phyloP scores from a whole-genome alignment of 2,797 vertebrate genomes.

The Borostomias antarcticus region DNA sequence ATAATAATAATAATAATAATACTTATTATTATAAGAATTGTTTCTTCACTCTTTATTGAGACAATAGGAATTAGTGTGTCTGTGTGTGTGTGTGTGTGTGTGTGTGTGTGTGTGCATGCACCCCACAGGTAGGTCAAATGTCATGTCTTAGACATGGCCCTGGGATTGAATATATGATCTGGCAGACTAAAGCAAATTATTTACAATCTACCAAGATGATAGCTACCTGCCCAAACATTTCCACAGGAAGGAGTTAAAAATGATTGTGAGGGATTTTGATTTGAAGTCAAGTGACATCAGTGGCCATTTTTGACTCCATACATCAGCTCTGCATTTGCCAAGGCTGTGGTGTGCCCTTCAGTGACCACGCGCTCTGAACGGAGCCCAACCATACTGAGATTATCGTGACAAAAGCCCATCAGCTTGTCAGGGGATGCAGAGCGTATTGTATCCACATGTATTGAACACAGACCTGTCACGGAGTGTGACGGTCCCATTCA shows the following conservation, averaged over 20 bases:
- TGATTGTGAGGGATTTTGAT: not conserved
- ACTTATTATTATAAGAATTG: no score
- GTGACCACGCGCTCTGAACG: slow-evolving; percentile 69
- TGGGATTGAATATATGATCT: no score
- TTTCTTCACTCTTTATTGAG: not conserved
- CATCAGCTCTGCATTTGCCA: not conserved
- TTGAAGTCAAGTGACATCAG: no score
- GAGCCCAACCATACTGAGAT: slow-evolving; percentile 75
- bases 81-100: not conserved
- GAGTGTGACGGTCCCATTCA: slow-evolving; percentile 82
- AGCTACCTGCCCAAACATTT: not conserved
- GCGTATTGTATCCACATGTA: slow-evolving; percentile 82
- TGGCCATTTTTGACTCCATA: not conserved
- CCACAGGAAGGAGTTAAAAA: not conserved
- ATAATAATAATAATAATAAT: no score
- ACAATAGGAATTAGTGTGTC: not conserved
- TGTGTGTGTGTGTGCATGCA: no score
- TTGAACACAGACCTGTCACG: slow-evolving; percentile 82
- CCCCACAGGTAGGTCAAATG: not conserved
- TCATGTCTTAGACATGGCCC: no score
- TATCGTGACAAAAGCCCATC: slow-evolving; percentile 77
- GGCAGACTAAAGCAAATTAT: no score
- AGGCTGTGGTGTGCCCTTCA: slow-evolving; percentile 59
- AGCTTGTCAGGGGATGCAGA: slow-evolving; percentile 78
- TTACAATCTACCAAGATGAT: not conserved